Evolutionary conservation across 2,113 vertebrate species (phyloP).

Genomic region (Hypanus sabinus): DNA sequence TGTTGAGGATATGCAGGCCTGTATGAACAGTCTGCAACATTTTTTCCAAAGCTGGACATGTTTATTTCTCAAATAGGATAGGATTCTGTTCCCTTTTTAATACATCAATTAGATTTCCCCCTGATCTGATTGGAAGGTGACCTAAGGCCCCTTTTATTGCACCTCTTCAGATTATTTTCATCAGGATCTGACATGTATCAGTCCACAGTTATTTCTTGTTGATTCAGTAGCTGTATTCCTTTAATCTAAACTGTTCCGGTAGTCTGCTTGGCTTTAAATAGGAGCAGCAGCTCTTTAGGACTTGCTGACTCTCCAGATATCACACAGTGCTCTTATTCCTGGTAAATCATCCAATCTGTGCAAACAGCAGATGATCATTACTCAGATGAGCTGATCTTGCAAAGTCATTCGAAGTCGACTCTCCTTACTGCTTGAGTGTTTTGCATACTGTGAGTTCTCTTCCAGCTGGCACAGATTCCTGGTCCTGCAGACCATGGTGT

Average conservation of each 20-base stretch:
- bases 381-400: not conserved
- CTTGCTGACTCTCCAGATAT: not conserved
- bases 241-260: not conserved
- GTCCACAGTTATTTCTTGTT: not conserved
- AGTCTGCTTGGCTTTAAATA: not conserved
- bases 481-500: not conserved
- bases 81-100: not conserved
- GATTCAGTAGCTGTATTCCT: not conserved
- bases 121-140: not conserved
- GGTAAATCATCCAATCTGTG: not conserved
- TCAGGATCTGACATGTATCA: not conserved
- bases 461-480: not conserved
- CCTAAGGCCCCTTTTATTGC: not conserved
- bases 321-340: not conserved
- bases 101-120: not conserved
- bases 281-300: not conserved
- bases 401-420: conserved; percentile 18
- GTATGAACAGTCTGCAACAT: not conserved
- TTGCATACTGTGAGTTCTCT: not conserved
- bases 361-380: not conserved
- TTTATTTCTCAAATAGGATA: not conserved
- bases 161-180: too few relatives aligned
- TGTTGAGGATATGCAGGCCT: not conserved
- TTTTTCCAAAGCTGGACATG: too few relatives aligned
- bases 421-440: conserved; percentile 8